These are phyloP conservation scores for Chrysochloris asiatica DNA, from an alignment of 2,113 vertebrate genomes.

Conservation along the genomic window DNA sequence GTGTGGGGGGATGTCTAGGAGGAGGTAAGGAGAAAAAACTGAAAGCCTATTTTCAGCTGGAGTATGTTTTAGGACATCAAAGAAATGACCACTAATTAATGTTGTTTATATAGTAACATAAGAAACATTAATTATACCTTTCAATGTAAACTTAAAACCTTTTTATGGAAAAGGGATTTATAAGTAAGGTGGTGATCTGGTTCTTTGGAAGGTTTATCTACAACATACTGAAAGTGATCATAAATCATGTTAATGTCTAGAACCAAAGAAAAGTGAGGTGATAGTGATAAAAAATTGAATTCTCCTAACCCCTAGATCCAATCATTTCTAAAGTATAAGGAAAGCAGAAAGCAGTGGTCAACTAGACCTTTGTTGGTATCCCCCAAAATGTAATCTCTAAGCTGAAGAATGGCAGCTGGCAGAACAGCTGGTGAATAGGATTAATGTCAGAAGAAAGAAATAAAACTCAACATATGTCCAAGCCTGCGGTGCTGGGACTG, in stretches of 20 bases:
- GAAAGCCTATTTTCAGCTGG: slow-evolving; percentile 81
- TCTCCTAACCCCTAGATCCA: slow-evolving; percentile 84
- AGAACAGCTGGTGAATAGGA: slow-evolving; percentile 99
- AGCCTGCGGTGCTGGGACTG: slow-evolving; percentile 98
- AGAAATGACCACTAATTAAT: slow-evolving; percentile 86
- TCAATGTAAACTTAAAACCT: slow-evolving; percentile 85
- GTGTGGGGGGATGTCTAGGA: not conserved
- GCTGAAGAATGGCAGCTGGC: slow-evolving; percentile 99
- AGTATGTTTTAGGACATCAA: slow-evolving; percentile 83
- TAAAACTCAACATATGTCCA: slow-evolving; percentile 99
- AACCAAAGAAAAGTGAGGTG: slow-evolving; percentile 82
- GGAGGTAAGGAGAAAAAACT: slow-evolving; percentile 67
- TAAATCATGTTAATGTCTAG: slow-evolving; percentile 85
- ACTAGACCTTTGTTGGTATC: slow-evolving; percentile 94
- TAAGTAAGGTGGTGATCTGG: slow-evolving; percentile 85
- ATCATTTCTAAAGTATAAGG: slow-evolving; percentile 85
- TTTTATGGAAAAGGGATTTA: slow-evolving; percentile 83
- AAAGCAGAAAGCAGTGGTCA: slow-evolving; percentile 90
- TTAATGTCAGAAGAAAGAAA: slow-evolving; percentile 99
- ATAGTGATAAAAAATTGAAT: slow-evolving; percentile 83
- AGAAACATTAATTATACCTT: slow-evolving; percentile 87
- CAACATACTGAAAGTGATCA: slow-evolving; percentile 82
- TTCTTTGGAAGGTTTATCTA: slow-evolving; percentile 84
- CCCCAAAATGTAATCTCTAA: slow-evolving; percentile 99
- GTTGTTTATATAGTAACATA: slow-evolving; percentile 85